phyloP scores from a whole-genome alignment of 2,797 vertebrate genomes.

The Aplochiton taeniatus region DNA sequence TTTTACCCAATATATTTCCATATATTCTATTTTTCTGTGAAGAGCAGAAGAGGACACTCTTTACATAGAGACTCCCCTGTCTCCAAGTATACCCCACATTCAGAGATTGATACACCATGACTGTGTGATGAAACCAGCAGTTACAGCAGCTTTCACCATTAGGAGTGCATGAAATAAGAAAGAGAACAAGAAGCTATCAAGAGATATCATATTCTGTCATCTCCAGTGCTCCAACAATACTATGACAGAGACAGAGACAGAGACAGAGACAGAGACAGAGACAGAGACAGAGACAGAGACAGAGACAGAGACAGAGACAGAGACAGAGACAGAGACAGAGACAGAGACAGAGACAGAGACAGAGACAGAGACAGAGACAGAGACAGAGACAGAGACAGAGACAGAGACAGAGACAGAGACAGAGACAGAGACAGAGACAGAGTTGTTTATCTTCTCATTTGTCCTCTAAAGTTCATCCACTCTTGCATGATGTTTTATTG shows the following conservation, averaged over 20 bases:
- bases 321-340: no score
- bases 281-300: conserved; percentile 6
- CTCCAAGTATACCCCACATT: no score
- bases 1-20: no score
- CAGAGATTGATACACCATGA: conserved; percentile 47
- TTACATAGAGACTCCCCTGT: no score
- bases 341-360: conserved; percentile 28
- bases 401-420: conserved; percentile 6
- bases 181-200: conserved; percentile 49
- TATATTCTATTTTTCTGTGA: conserved; percentile 24
- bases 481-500: conserved; percentile 71
- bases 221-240: conserved; percentile 52
- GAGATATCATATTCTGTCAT: conserved; percentile 52
- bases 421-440: conserved; percentile 6
- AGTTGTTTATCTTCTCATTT: conserved; percentile 65
- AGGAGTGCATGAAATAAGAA: conserved; percentile 67
- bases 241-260: conserved; percentile 17
- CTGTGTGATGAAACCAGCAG: conserved; percentile 19
- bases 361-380: conserved; percentile 4
- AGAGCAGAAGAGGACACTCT: conserved; percentile 33
- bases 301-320: conserved; percentile 8
- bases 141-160: conserved; percentile 57
- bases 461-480: conserved; percentile 45
- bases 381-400: no score
- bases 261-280: conserved; percentile 8